phyloP scores from a whole-genome alignment of 2,888 invertebrate species.

The Drosophila flavopinicola region DNA sequence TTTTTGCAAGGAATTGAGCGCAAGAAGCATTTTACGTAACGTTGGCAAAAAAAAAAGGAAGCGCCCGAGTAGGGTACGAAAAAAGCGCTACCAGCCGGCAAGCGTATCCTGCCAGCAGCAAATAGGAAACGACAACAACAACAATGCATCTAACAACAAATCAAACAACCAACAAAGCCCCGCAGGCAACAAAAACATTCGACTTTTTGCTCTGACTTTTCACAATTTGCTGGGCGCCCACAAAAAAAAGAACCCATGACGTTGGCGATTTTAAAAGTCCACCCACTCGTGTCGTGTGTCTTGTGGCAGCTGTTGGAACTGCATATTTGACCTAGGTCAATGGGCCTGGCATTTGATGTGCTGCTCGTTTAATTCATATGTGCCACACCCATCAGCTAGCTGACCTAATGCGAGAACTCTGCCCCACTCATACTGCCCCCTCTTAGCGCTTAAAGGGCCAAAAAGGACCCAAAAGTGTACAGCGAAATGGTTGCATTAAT shows the following conservation, averaged over 20 bases:
- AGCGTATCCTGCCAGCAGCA: slow-evolving; percentile 57
- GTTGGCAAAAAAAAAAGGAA: slow-evolving; percentile 17
- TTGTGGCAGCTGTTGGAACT: slow-evolving; percentile 31
- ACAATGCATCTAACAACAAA: slow-evolving; percentile 34
- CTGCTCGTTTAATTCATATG: slow-evolving; percentile 28
- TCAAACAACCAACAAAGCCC: slow-evolving; percentile 1
- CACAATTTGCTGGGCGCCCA: slow-evolving; percentile 9
- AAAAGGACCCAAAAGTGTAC: slow-evolving; percentile 14
- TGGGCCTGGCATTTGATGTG: slow-evolving; percentile 24
- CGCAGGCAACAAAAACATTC: slow-evolving; percentile 31
- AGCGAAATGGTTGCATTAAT: slow-evolving; percentile 57
- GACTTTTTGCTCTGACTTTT: slow-evolving; percentile 57
- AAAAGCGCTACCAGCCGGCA: slow-evolving; percentile 37
- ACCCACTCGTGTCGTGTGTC: slow-evolving; percentile 24
- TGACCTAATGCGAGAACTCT: not conserved
- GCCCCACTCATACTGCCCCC: not conserved
- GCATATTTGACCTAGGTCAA: slow-evolving; percentile 45
- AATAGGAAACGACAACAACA: slow-evolving; percentile 53
- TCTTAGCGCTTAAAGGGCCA: slow-evolving; percentile 6
- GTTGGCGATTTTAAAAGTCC: slow-evolving; percentile 12
- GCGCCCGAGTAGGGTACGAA: slow-evolving; percentile 11
- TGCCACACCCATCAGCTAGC: slow-evolving; percentile 22
- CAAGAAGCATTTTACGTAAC: slow-evolving; percentile 64
- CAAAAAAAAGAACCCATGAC: not conserved
- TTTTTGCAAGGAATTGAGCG: slow-evolving; percentile 38